Evolutionary conservation across 2,797 vertebrate species (phyloP).

Genomic region (Platyrinchus mystaceus): DNA sequence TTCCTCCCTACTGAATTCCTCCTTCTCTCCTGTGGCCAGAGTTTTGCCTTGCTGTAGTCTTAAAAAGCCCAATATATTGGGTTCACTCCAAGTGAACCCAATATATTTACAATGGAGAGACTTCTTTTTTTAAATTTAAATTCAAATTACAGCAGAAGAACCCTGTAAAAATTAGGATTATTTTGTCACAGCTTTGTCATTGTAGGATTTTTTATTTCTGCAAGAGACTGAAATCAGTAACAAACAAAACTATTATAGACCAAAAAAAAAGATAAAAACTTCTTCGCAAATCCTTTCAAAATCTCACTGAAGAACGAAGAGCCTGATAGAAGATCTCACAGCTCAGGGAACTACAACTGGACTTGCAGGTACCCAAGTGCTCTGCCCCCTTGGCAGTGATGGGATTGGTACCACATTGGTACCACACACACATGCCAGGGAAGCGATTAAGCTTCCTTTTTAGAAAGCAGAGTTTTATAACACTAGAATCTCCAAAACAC

Average conservation of each 20-base stretch:
- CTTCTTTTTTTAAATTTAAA: neutral
- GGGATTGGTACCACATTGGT: neutral
- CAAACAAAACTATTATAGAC: neutral
- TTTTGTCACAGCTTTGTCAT: neutral
- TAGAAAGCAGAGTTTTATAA: neutral
- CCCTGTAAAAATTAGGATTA: neutral
- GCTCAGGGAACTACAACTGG: neutral
- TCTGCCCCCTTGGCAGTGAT: neutral
- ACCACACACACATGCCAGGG: neutral
- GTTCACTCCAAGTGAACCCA: neutral
- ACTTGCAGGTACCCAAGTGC: neutral
- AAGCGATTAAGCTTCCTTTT: neutral
- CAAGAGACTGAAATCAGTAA: neutral
- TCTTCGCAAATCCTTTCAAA: neutral
- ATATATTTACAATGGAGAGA: neutral
- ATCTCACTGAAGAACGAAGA: neutral
- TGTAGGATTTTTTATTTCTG: neutral
- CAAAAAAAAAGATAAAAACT: neutral
- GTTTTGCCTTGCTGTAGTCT: neutral
- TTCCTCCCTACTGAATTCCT: neutral
- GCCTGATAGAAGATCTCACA: neutral
- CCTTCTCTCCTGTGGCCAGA: neutral
- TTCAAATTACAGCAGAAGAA: neutral
- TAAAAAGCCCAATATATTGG: neutral
- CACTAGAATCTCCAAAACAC: neutral